Conservation (phyloP, 2,113 vertebrate genomes). For the Sorex araneus region DNA sequence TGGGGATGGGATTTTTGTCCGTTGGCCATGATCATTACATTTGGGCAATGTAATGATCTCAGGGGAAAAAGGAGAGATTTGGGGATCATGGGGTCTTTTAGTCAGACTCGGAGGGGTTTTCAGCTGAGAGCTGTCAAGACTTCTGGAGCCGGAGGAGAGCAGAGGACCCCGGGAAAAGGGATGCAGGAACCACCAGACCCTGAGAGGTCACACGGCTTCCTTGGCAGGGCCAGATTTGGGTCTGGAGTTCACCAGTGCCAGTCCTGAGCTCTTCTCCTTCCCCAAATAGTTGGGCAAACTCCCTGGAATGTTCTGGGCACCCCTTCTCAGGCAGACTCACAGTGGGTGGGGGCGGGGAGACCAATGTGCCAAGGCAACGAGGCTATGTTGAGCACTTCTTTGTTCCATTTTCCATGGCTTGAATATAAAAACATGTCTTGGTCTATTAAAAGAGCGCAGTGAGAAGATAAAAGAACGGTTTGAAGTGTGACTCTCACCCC, state of each 20-base stretch:
- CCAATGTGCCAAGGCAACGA: background rate
- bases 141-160: background rate
- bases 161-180: no score
- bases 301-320: background rate
- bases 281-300: background rate
- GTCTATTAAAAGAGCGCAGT: background rate
- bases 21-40: background rate
- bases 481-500: background rate
- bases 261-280: background rate
- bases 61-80: background rate
- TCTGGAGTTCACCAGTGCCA: background rate
- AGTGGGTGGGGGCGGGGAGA: background rate
- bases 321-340: background rate
- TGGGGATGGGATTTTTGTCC: background rate
- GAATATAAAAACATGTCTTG: background rate
- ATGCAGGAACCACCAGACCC: background rate
- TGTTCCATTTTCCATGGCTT: background rate
- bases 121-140: background rate
- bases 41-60: background rate
- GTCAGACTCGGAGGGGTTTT: background rate
- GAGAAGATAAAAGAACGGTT: background rate
- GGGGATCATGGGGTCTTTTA: background rate
- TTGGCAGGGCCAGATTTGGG: constrained; percentile 1
- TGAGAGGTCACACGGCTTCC: background rate
- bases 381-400: background rate